Conservation (phyloP, 2,888 invertebrate species). For the Ochropleura plecta region DNA sequence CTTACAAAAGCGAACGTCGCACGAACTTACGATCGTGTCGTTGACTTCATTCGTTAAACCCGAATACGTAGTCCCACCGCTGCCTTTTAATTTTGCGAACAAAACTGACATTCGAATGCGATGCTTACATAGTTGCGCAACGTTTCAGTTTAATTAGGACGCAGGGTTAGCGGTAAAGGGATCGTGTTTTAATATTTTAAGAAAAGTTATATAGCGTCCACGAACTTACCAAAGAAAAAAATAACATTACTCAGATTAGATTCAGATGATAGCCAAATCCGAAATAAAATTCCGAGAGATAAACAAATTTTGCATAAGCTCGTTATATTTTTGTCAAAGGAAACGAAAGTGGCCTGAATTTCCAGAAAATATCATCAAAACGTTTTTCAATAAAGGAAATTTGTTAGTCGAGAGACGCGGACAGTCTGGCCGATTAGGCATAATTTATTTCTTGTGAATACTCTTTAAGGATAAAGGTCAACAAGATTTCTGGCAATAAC, state of each 20-base stretch:
- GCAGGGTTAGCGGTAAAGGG: neutral
- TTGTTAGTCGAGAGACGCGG: conserved; percentile 44
- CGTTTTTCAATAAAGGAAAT: conserved; percentile 59
- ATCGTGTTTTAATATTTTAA: conserved; percentile 3
- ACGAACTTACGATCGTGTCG: neutral
- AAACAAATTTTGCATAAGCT: conserved; percentile 42
- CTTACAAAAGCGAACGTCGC: neutral
- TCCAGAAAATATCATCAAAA: conserved; percentile 47
- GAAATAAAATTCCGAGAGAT: conserved; percentile 38
- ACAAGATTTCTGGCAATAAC: conserved; percentile 23
- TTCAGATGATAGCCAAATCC: conserved; percentile 27
- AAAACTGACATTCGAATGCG: neutral
- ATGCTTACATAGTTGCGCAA: neutral
- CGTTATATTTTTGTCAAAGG: conserved; percentile 46
- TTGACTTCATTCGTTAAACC: neutral
- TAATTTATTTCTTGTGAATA: conserved; percentile 53
- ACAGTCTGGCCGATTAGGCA: conserved; percentile 46
- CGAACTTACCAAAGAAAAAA: conserved; percentile 10
- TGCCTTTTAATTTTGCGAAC: neutral
- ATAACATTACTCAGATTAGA: conserved; percentile 22
- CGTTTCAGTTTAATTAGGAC: neutral
- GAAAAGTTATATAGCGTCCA: neutral
- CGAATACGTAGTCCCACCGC: neutral
- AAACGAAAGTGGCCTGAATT: conserved; percentile 50
- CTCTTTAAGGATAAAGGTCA: conserved; percentile 47